A percentile compares a stretch with the other conserved stretches of the same genome.
phyloP scores from a whole-genome alignment of 2,113 vertebrate species.

The Eleginops maclovinus region DNA sequence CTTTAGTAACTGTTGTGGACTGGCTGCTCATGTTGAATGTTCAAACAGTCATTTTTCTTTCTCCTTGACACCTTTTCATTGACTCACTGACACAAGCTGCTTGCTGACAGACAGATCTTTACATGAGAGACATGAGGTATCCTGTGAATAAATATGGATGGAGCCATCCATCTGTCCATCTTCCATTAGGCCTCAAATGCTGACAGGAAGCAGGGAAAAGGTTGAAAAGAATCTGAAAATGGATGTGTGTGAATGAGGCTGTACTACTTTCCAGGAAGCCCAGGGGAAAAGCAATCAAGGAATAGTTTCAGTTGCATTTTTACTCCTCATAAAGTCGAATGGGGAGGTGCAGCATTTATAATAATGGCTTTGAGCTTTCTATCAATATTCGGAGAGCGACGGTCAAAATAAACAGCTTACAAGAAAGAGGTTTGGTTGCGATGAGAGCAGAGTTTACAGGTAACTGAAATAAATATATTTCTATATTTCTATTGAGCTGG shows the following conservation, averaged over 20 bases:
- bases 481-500: not conserved
- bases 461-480: not conserved
- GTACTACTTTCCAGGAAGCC: slow-evolving; percentile 7
- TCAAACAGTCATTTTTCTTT: slow-evolving; percentile 44
- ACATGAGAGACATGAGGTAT: slow-evolving; percentile 67
- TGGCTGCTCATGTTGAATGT: slow-evolving; percentile 52
- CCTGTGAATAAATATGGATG: slow-evolving; percentile 77
- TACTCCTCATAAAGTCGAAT: slow-evolving; percentile 2
- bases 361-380: slow-evolving; percentile 31
- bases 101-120: slow-evolving; percentile 71
- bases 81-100: slow-evolving; percentile 68
- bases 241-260: slow-evolving; percentile 39
- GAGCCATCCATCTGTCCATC: slow-evolving; percentile 68
- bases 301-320: slow-evolving; percentile 17
- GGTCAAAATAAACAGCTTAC: slow-evolving; percentile 3
- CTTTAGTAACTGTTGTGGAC: slow-evolving; percentile 61
- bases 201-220: slow-evolving; percentile 34
- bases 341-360: slow-evolving; percentile 16
- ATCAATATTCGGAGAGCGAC: slow-evolving; percentile 20
- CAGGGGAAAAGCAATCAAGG: slow-evolving; percentile 3
- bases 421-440: not conserved
- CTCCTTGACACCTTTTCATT: slow-evolving; percentile 62
- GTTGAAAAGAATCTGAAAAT: slow-evolving; percentile 54
- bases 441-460: not conserved
- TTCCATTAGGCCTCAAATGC: slow-evolving; percentile 41